phyloP scores from a whole-genome alignment of 2,113 vertebrate genomes.

The Stictonetta naevosa region DNA sequence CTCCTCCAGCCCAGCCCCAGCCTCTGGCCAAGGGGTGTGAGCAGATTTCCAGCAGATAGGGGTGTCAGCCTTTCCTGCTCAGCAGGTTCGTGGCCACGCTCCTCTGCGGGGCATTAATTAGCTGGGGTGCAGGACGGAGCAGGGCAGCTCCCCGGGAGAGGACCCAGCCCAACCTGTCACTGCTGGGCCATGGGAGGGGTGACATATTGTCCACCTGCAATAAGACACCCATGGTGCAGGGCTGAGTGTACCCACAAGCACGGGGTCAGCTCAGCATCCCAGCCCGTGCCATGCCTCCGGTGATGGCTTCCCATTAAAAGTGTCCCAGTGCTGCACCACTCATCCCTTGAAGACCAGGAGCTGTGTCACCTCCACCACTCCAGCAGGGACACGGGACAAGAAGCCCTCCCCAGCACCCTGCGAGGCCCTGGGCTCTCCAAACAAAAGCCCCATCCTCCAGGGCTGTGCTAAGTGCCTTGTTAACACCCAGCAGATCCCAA shows the following conservation, averaged over 20 bases:
- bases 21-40: constrained; percentile 12
- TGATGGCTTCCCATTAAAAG: background rate
- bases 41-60: background rate
- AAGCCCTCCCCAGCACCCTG: background rate
- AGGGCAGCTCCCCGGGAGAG: background rate
- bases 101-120: accelerated
- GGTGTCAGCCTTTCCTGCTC: background rate
- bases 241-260: background rate
- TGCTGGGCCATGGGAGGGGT: background rate
- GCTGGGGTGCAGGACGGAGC: background rate
- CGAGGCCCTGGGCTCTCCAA: background rate
- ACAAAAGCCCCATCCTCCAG: background rate
- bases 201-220: background rate
- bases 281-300: accelerated
- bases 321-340: background rate
- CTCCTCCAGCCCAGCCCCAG: background rate
- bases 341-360: background rate
- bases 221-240: background rate
- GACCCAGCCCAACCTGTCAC: accelerated
- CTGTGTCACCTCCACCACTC: background rate
- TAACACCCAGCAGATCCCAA: background rate
- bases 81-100: background rate
- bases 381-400: background rate
- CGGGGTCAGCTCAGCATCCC: background rate
- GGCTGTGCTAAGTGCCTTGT: background rate